A percentile compares a stretch with the other conserved stretches of the same genome.
Evolutionary conservation across 2,888 invertebrate genomes (phyloP).

Genomic region (Amiota communis): DNA sequence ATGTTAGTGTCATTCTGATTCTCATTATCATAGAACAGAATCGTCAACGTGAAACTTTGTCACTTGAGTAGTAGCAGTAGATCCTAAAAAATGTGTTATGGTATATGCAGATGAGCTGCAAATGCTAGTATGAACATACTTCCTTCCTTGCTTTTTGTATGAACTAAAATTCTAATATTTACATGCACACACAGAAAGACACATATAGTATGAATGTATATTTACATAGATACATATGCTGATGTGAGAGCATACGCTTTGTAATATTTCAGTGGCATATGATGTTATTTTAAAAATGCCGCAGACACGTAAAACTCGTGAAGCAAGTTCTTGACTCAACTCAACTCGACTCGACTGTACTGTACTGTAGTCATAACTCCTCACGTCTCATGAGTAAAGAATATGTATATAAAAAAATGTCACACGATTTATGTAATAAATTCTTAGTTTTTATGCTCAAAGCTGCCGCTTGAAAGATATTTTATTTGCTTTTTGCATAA

Average conservation of each 20-base stretch:
- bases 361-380: background rate
- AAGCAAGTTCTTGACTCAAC: conserved; percentile 44
- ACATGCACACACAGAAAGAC: too few species aligned
- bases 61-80: too few species aligned
- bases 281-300: conserved; percentile 5
- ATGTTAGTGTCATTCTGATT: too few species aligned
- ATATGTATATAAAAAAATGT: conserved; percentile 46
- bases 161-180: too few species aligned
- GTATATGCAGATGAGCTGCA: too few species aligned
- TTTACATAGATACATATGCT: too few species aligned
- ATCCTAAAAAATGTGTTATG: too few species aligned
- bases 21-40: too few species aligned
- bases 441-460: conserved; percentile 47
- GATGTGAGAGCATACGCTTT: conserved; percentile 8
- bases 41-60: too few species aligned
- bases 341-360: conserved; percentile 42
- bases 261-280: conserved; percentile 49
- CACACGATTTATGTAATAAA: conserved; percentile 47
- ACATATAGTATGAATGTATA: too few species aligned
- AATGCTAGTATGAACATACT: too few species aligned
- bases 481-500: background rate
- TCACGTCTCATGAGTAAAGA: background rate
- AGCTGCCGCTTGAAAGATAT: background rate
- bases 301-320: conserved; percentile 41
- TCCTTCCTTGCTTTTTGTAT: too few species aligned